Base-by-base conservation (phyloP, 2,113 vertebrate genomes). In the Triplophysa tibetana region DNA sequence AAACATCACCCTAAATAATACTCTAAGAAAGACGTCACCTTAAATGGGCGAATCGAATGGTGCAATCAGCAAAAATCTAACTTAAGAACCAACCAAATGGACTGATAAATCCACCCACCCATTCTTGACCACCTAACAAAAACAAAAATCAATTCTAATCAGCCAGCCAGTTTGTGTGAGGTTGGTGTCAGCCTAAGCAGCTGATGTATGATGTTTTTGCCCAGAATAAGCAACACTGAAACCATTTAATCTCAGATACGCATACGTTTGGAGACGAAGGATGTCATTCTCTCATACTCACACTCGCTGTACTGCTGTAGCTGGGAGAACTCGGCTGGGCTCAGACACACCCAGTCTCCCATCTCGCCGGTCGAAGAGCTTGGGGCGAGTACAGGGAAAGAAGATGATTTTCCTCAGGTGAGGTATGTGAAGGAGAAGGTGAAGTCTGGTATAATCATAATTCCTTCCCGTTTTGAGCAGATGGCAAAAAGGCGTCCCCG, bases 231-330 rank as follows among this genome's bases (percentile, higher is more conserved):
- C 13, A 16, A 1, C 14, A 16, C 1, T 52, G 50, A 16, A 52
- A 16, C 4, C 50, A 17, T 52, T 52, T 52, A 52, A 14, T 17
- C 50, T 17, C 14, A 14, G 50, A 16, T 17, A 52, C 14, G 48
- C 48, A 52, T 52, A 17, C 33, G 62, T 26, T 33, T 19, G 21
- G 45, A 76, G 43, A 14, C 9, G 24, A 64, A 16, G 41, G n/a
- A n/a, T 63, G 0, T 17, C 21, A 17, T 52, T 13, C 10, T 64
- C 33, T 4, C 12, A 61, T 91, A 96, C 96, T 98, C 86, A 98
- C 97, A 98, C 79, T 96, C 95, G 0, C 94, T 94, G 90, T 98
- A 98, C 82, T 98, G 93, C 84, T 98, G 96, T 68, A 98, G 95
- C 81, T 98, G 97, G 70, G 87, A 88, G 43, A 98, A 98, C 88